Conservation (phyloP, 2,888 invertebrate genomes). For the Acleris cristana region DNA sequence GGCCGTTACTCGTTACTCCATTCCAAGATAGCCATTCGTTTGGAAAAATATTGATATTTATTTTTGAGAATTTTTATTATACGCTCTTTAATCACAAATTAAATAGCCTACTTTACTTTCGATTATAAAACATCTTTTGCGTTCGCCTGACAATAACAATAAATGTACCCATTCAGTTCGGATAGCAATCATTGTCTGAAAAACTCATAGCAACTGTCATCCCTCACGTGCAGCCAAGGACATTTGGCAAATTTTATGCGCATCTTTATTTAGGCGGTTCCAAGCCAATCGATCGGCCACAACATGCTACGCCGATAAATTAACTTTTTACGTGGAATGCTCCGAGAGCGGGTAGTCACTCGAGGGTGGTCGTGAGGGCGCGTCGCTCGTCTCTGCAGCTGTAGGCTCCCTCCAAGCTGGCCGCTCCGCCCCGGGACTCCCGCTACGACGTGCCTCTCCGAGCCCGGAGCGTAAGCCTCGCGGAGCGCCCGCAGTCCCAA, state of each 20-base stretch:
- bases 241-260: conserved; percentile 72
- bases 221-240: conserved; percentile 57
- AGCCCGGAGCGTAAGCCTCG: conserved; percentile 70
- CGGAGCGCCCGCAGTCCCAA: conserved; percentile 67
- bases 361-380: conserved; percentile 52
- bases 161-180: conserved; percentile 10
- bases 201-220: conserved; percentile 54
- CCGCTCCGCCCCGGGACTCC: conserved; percentile 50
- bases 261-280: conserved; percentile 70
- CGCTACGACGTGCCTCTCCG: conserved; percentile 61
- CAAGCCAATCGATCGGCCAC: conserved; percentile 69
- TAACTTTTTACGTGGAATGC: conserved; percentile 73
- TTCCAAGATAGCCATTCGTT: no score
- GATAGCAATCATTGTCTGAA: conserved; percentile 47
- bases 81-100: no score
- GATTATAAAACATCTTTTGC: not conserved
- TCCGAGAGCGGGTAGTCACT: conserved; percentile 58
- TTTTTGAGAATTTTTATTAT: no score
- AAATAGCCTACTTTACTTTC: no score
- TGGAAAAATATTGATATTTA: no score
- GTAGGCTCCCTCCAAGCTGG: conserved; percentile 51
- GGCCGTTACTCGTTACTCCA: no score
- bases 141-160: conserved; percentile 6
- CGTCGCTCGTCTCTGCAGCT: conserved; percentile 6
- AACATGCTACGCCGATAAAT: conserved; percentile 77